Conservation (phyloP, 2,113 vertebrate species). For the Pseudorhombus dupliciocellatus region DNA sequence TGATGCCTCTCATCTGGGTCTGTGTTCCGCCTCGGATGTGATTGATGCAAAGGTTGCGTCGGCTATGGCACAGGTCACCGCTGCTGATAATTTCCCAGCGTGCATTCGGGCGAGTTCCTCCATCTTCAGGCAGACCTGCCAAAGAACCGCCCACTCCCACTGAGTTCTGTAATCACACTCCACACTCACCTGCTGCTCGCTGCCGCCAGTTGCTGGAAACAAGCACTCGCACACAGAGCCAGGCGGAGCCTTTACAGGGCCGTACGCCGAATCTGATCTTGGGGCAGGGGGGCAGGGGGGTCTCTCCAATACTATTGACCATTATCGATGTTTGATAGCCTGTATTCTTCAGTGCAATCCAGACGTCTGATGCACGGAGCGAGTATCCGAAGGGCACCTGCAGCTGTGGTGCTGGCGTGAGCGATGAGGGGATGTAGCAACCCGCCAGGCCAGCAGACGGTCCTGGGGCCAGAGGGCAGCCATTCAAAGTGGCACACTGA, state of each 20-base stretch:
- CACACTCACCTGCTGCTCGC: conserved; percentile 64
- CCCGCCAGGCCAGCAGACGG: conserved; percentile 70
- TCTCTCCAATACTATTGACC: too few species aligned
- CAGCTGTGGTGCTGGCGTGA: conserved; percentile 48
- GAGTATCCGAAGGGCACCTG: conserved; percentile 39
- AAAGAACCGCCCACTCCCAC: conserved; percentile 60
- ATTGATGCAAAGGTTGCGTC: conserved; percentile 63
- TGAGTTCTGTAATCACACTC: conserved; percentile 69
- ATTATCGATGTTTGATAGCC: too few species aligned
- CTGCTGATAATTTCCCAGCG: conserved; percentile 72
- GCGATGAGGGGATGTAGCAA: conserved; percentile 45
- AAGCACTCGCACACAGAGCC: conserved; percentile 1
- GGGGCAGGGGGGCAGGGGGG: too few species aligned
- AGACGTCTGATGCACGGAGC: conserved; percentile 20
- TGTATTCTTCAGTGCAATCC: too few species aligned
- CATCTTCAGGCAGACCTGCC: conserved; percentile 65
- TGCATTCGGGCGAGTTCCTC: conserved; percentile 50
- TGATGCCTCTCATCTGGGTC: conserved; percentile 38
- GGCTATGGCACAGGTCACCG: conserved; percentile 58
- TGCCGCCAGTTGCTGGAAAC: conserved; percentile 41
- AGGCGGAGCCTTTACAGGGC: too few species aligned
- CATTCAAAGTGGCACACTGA: conserved; percentile 62
- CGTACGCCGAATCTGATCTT: too few species aligned
- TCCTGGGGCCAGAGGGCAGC: conserved; percentile 51
- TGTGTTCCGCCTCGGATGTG: conserved; percentile 57